Evolutionary conservation across 2,113 vertebrate species (phyloP).

Genomic region (Talpa occidentalis): DNA sequence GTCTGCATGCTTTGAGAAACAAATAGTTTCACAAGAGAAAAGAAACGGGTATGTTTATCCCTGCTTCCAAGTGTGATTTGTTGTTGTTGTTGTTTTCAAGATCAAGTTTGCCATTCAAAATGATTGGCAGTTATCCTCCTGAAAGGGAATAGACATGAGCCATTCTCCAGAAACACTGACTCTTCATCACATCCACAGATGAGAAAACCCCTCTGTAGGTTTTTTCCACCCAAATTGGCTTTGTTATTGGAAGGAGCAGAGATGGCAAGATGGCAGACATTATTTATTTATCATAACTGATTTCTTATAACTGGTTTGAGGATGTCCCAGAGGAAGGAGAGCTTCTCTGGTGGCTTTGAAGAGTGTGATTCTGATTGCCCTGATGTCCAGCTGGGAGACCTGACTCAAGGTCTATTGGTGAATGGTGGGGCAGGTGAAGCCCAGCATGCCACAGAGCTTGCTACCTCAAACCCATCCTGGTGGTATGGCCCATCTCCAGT

Average conservation of each 20-base stretch:
- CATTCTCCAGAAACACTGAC: background rate
- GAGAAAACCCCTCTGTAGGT: background rate
- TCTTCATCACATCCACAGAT: background rate
- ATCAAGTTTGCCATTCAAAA: slow-evolving; percentile 74
- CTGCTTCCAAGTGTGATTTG: background rate
- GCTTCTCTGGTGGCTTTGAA: background rate
- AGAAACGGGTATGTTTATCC: background rate
- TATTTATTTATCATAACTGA: slow-evolving; percentile 40
- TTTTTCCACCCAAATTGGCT: background rate
- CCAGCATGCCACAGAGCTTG: background rate
- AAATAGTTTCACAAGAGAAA: background rate
- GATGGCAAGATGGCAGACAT: background rate
- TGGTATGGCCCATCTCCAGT: slow-evolving; percentile 73
- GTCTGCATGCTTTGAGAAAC: background rate
- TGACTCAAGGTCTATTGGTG: slow-evolving; percentile 15
- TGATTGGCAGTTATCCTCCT: slow-evolving; percentile 63
- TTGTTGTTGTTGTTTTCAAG: background rate
- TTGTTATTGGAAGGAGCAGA: background rate
- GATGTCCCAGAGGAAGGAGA: slow-evolving; percentile 2
- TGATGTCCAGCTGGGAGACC: background rate
- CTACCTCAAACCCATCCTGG: slow-evolving; percentile 72
- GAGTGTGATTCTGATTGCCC: background rate
- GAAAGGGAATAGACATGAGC: background rate
- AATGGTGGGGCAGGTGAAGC: accelerated
- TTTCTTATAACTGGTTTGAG: slow-evolving; percentile 50